These are phyloP conservation scores for Oncorhynchus clarkii DNA, from an alignment of 2,113 vertebrate species.

Conservation along the genomic window DNA sequence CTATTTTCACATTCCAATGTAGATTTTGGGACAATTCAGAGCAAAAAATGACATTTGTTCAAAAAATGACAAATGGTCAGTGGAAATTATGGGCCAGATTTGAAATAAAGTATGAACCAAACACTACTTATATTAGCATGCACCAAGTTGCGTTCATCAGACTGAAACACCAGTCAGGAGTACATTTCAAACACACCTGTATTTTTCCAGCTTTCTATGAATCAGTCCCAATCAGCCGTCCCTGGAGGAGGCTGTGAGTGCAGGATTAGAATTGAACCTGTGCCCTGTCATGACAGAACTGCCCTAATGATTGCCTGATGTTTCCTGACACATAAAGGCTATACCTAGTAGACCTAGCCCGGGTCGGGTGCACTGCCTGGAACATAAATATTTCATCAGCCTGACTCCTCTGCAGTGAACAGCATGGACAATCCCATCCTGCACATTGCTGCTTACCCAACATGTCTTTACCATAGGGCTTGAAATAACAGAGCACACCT, in stretches of 20 bases:
- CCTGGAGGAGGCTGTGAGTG: neutral
- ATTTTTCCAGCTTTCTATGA: neutral
- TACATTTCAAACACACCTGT: too few relatives aligned
- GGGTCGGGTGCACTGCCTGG: neutral
- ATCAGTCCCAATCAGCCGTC: neutral
- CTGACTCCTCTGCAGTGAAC: neutral
- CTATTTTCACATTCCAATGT: neutral
- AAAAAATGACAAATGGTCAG: too few relatives aligned
- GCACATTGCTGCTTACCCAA: neutral
- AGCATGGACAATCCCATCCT: neutral
- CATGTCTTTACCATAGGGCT: neutral
- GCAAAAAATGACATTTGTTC: too few relatives aligned
- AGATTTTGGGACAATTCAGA: too few relatives aligned
- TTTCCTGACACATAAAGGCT: slow-evolving; percentile 9
- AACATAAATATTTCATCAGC: slow-evolving; percentile 14
- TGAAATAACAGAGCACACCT: neutral
- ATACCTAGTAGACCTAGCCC: slow-evolving; percentile 2
- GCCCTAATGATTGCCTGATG: slow-evolving; percentile 20
- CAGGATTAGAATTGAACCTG: neutral
- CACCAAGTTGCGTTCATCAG: too few relatives aligned
- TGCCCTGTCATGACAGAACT: neutral
- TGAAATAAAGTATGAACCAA: too few relatives aligned
- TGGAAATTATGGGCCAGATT: too few relatives aligned
- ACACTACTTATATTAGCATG: too few relatives aligned
- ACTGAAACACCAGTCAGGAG: too few relatives aligned